A percentile compares a stretch with the other conserved stretches of the same genome.
phyloP scores from a whole-genome alignment of 1,140 invertebrate species.

The Mylabris phalerata region DNA sequence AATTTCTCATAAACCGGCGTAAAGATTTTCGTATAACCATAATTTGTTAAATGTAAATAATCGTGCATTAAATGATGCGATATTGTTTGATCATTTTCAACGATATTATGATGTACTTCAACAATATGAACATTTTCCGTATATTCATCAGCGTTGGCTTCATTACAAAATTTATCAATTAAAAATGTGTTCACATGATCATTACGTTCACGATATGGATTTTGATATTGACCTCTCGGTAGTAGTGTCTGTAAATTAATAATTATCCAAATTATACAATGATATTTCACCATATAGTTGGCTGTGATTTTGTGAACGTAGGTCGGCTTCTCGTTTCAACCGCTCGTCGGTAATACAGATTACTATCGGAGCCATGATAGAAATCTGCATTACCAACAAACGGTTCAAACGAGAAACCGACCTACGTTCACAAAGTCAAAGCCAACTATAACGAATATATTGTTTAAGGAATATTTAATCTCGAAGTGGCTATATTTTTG shows the following conservation, averaged over 20 bases:
- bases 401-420: too few species aligned
- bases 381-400: too few species aligned
- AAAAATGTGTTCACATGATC: conserved; percentile 53
- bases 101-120: conserved; percentile 50
- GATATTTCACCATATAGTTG: too few species aligned
- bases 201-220: conserved; percentile 57
- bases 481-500: too few species aligned
- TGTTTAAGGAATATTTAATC: too few species aligned
- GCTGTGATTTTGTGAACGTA: too few species aligned
- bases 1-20: conserved; percentile 53
- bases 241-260: conserved; percentile 51
- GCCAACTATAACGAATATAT: too few species aligned
- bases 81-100: conserved; percentile 54
- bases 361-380: too few species aligned
- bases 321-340: too few species aligned
- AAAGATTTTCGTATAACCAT: conserved; percentile 61
- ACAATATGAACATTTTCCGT: conserved; percentile 43
- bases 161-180: conserved; percentile 40
- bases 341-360: too few species aligned
- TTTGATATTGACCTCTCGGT: conserved; percentile 59
- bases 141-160: conserved; percentile 32
- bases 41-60: conserved; percentile 61
- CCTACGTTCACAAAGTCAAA: too few species aligned
- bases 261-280: too few species aligned
- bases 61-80: conserved; percentile 64